Evolutionary conservation across 2,797 vertebrate species (phyloP).

Genomic region (Epinephelus coioides): DNA sequence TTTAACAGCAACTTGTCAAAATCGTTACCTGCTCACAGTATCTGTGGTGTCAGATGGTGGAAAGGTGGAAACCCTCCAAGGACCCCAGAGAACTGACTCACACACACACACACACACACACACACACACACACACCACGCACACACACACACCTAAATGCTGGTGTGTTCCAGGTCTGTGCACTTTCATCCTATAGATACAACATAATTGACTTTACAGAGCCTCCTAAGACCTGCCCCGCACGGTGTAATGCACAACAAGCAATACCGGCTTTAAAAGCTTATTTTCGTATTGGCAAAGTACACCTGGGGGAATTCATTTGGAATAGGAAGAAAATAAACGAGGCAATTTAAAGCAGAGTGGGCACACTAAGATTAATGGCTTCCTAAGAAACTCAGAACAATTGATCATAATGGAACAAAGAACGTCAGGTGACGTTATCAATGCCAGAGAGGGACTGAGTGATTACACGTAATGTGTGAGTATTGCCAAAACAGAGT

Average conservation of each 20-base stretch:
- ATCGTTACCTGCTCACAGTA: constrained; percentile 38
- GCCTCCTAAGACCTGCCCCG: constrained; percentile 55
- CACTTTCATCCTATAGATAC: constrained; percentile 58
- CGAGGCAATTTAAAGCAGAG: constrained; percentile 66
- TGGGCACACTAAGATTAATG: constrained; percentile 74
- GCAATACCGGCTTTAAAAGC: constrained; percentile 61
- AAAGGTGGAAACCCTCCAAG: constrained; percentile 61
- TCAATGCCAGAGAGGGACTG: constrained; percentile 37
- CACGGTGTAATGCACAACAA: constrained; percentile 62
- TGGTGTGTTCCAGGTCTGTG: constrained; percentile 23
- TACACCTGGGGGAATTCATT: constrained; percentile 72
- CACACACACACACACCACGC: constrained; percentile 26
- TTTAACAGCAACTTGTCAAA: constrained; percentile 49
- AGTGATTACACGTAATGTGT: constrained; percentile 50
- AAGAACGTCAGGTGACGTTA: constrained; percentile 52
- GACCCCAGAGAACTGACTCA: constrained; percentile 24
- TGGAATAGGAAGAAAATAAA: constrained; percentile 62
- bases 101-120: constrained; percentile 6
- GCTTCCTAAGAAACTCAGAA: constrained; percentile 62
- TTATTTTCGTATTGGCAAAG: constrained; percentile 60
- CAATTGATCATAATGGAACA: constrained; percentile 72
- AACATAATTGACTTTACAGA: constrained; percentile 69
- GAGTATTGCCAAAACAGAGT: constrained; percentile 46
- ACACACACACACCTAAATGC: constrained; percentile 4
- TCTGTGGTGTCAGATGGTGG: constrained; percentile 54